These are phyloP conservation scores for Tamandua tetradactyla DNA, from an alignment of 2,797 vertebrate genomes.

Conservation along the genomic window DNA sequence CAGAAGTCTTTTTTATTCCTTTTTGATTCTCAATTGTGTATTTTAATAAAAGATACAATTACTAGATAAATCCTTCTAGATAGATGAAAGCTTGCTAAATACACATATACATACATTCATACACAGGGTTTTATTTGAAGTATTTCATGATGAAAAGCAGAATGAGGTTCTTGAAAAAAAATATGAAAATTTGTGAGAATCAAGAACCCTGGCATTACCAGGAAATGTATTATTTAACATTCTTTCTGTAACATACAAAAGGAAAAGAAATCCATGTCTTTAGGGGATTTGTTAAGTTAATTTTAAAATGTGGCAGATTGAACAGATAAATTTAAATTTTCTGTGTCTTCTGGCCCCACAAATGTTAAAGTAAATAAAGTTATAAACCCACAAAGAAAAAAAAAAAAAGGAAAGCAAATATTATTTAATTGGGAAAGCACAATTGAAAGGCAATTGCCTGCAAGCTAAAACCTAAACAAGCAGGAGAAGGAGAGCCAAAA, in stretches of 20 bases:
- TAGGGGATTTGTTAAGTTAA: not conserved
- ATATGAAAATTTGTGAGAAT: not conserved
- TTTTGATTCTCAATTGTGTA: not conserved
- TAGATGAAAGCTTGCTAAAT: not conserved
- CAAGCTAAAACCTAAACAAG: slow-evolving; percentile 7
- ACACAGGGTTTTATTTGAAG: slow-evolving; percentile 26
- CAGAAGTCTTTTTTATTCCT: not conserved
- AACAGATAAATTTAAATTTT: slow-evolving; percentile 37
- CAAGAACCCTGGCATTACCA: not conserved
- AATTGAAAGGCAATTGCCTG: not conserved
- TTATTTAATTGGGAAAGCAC: slow-evolving; percentile 6
- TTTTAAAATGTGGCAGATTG: not conserved
- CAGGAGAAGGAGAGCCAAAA: not conserved
- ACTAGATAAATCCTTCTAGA: not conserved
- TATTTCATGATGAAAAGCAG: slow-evolving; percentile 9
- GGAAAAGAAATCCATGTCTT: not conserved
- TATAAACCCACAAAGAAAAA: not conserved
- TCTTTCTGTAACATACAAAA: not conserved
- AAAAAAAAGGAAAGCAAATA: not conserved
- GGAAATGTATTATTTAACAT: not conserved
- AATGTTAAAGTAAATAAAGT: slow-evolving; percentile 6
- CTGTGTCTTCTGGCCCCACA: not conserved
- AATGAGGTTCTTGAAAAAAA: not conserved
- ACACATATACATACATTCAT: not conserved
- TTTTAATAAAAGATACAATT: slow-evolving; percentile 14